A percentile compares a stretch with the other conserved stretches of the same genome.
phyloP scores from a whole-genome alignment of 2,888 invertebrate species.

The Limulus polyphemus region DNA sequence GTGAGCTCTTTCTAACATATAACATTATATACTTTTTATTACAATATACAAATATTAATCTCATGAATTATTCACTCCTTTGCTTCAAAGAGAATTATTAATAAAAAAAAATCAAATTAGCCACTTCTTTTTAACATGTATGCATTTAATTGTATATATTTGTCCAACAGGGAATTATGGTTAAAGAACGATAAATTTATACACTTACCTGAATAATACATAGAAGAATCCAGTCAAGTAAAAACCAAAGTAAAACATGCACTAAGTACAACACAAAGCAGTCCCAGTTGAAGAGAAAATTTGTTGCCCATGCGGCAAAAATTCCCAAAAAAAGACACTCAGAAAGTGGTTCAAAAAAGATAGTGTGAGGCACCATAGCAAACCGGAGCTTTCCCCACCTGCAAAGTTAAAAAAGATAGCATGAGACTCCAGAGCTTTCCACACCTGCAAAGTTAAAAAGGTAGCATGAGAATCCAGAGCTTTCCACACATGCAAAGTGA shows the following conservation, averaged over 20 bases:
- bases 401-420: conserved; percentile 50
- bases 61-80: too few relatives aligned
- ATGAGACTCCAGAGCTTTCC: conserved; percentile 88
- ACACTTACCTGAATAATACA: conserved; percentile 61
- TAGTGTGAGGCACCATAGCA: conserved; percentile 86
- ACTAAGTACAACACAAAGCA: conserved; percentile 81
- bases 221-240: conserved; percentile 86
- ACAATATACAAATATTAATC: too few relatives aligned
- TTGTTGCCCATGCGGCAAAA: conserved; percentile 78
- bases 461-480: conserved; percentile 87
- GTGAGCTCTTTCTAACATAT: too few relatives aligned
- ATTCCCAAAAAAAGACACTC: conserved; percentile 90
- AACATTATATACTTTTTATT: too few relatives aligned
- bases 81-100: too few relatives aligned
- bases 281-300: conserved; percentile 68
- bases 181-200: neutral
- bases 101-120: too few relatives aligned
- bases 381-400: conserved; percentile 92
- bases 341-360: conserved; percentile 82
- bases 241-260: conserved; percentile 87
- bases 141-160: too few relatives aligned
- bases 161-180: too few relatives aligned
- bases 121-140: too few relatives aligned
- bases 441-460: conserved; percentile 56
- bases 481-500: conserved; percentile 95